Conservation (phyloP, 2,888 invertebrate genomes). For the Leptopilina myrica region DNA sequence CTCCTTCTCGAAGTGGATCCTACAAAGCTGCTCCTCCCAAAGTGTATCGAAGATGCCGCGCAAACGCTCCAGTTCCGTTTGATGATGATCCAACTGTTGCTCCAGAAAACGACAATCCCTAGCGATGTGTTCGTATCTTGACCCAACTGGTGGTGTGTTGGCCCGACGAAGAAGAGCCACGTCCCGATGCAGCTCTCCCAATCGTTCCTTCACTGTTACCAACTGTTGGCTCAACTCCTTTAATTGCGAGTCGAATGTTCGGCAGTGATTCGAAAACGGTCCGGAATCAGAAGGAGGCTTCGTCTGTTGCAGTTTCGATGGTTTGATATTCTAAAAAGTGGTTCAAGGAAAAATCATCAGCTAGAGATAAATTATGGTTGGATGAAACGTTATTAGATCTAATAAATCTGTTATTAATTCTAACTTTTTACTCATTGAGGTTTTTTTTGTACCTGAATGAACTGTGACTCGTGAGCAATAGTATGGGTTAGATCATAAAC, state of each 20-base stretch:
- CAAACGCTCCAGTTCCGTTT: slow-evolving; percentile 81
- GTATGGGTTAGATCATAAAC: slow-evolving; percentile 69
- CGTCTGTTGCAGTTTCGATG: slow-evolving; percentile 51
- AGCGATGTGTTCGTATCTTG: slow-evolving; percentile 79
- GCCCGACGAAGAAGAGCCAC: slow-evolving; percentile 81
- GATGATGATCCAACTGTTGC: slow-evolving; percentile 81
- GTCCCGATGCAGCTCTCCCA: slow-evolving; percentile 84
- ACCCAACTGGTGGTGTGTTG: slow-evolving; percentile 76
- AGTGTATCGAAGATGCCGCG: slow-evolving; percentile 81
- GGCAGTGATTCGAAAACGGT: slow-evolving; percentile 82
- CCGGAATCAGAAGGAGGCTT: slow-evolving; percentile 78
- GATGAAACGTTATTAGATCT: too few species aligned
- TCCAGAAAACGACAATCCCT: slow-evolving; percentile 81
- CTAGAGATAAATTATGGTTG: too few species aligned
- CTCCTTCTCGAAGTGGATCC: slow-evolving; percentile 85
- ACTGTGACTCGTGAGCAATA: slow-evolving; percentile 63
- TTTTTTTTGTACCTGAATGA: slow-evolving; percentile 63
- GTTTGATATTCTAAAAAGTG: slow-evolving; percentile 58
- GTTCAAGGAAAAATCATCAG: neutral
- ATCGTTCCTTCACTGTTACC: slow-evolving; percentile 81
- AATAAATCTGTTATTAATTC: too few species aligned
- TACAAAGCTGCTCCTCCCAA: slow-evolving; percentile 86
- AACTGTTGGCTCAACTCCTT: slow-evolving; percentile 82
- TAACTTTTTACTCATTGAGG: too few species aligned
- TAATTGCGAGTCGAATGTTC: slow-evolving; percentile 80